Evolutionary conservation across 1,140 invertebrate species (phyloP).

Genomic region (Dendroctonus ponderosae): DNA sequence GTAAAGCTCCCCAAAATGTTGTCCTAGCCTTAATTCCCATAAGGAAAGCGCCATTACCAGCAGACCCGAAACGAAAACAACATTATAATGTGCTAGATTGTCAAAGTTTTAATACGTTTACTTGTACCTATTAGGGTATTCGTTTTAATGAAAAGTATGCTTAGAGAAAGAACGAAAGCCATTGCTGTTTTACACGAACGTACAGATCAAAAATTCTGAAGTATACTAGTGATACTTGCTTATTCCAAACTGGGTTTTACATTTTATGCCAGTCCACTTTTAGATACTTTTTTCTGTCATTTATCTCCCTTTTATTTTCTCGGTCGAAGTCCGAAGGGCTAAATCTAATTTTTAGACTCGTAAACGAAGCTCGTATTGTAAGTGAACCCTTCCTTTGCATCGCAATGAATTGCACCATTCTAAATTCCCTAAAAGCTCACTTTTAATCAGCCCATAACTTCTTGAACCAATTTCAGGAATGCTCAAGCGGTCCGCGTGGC

Average conservation of each 20-base stretch:
- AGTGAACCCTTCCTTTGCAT: conserved; percentile 28
- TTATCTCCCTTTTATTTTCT: not conserved
- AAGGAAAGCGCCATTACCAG: too few relatives aligned
- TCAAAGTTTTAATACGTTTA: conserved; percentile 1
- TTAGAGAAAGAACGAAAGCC: not conserved
- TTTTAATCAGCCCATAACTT: conserved; percentile 32
- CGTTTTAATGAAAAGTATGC: not conserved
- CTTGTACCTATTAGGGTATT: not conserved
- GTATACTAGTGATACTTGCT: too few relatives aligned
- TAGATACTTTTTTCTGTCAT: too few relatives aligned
- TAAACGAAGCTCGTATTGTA: conserved; percentile 22
- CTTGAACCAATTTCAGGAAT: conserved; percentile 24
- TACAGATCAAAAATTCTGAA: too few relatives aligned
- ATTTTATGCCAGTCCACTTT: too few relatives aligned
- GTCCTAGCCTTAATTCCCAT: too few relatives aligned
- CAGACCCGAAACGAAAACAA: too few relatives aligned
- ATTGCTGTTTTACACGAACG: too few relatives aligned
- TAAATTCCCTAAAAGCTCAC: conserved; percentile 27
- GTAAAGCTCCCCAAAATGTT: too few relatives aligned
- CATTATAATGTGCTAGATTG: not conserved
- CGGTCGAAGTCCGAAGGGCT: conserved; percentile 12
- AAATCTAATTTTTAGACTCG: conserved; percentile 29
- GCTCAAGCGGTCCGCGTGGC: conserved; percentile 20
- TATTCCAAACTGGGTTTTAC: too few relatives aligned
- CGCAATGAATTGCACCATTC: conserved; percentile 21